phyloP scores from a whole-genome alignment of 2,113 vertebrate species.

The Eolophus roseicapilla region DNA sequence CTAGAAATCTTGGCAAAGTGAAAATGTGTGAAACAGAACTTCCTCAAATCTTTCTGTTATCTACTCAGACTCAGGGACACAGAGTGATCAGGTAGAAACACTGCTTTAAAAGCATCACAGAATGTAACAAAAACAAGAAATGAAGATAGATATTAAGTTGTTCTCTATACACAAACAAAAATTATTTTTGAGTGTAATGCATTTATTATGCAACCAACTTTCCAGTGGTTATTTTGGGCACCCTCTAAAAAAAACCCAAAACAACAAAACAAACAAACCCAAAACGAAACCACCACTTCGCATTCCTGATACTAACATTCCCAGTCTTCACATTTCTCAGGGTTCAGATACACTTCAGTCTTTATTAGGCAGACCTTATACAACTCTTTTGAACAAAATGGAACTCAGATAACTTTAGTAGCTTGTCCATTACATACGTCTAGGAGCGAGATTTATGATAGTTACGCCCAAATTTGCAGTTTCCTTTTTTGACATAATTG shows the following conservation, averaged over 20 bases:
- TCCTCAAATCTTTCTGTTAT: background rate
- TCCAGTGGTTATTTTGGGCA: slow-evolving; percentile 1
- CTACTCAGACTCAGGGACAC: background rate
- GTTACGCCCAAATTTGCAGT: background rate
- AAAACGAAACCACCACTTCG: background rate
- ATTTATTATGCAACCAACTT: slow-evolving; percentile 4
- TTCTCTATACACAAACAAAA: background rate
- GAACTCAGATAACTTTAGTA: background rate
- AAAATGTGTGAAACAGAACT: background rate
- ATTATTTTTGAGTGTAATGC: background rate
- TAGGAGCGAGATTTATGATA: background rate
- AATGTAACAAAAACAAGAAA: background rate
- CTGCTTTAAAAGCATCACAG: background rate
- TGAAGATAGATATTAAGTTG: background rate
- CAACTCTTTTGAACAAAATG: background rate
- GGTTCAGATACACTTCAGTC: background rate
- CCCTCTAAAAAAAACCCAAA: background rate
- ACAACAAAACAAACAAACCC: background rate
- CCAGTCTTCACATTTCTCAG: slow-evolving; percentile 12
- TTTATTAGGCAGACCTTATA: background rate
- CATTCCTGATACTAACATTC: background rate
- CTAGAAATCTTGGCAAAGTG: background rate
- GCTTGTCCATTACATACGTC: background rate
- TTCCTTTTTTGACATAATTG: background rate
- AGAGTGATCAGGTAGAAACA: background rate